Conservation (phyloP, 2,113 vertebrate genomes). For the Ailurus styani region DNA sequence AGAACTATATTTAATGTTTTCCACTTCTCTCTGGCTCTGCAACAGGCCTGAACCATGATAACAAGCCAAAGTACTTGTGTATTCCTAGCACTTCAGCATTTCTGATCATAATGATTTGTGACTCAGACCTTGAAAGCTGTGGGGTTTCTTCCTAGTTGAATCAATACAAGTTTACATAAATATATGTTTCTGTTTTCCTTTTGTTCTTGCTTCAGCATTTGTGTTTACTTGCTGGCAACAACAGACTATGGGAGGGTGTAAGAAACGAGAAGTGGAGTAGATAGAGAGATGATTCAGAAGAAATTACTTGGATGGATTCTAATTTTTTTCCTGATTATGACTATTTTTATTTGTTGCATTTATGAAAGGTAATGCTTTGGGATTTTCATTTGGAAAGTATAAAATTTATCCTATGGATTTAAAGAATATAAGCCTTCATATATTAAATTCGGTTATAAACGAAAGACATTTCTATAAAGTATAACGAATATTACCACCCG, state of each 20-base stretch:
- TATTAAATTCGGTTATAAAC: neutral
- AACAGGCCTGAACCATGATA: neutral
- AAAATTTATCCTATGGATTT: constrained; percentile 16
- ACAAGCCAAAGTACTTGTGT: neutral
- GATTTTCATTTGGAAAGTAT: constrained; percentile 42
- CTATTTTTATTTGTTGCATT: neutral
- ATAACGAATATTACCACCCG: neutral
- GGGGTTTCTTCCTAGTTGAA: constrained; percentile 71
- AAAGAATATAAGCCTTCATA: neutral
- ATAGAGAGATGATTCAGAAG: constrained; percentile 30
- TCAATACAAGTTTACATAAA: constrained; percentile 84
- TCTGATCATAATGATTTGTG: constrained; percentile 75
- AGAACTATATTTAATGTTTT: constrained; percentile 25
- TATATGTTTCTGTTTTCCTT: constrained; percentile 78
- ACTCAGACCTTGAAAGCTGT: constrained; percentile 66
- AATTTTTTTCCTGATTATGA: constrained; percentile 26
- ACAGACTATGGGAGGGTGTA: neutral
- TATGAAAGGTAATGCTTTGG: neutral
- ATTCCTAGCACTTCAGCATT: constrained; percentile 58
- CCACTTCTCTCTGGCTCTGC: constrained; percentile 44
- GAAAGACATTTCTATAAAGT: neutral
- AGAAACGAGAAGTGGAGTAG: neutral
- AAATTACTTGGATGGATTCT: constrained; percentile 35
- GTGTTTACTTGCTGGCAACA: constrained; percentile 41
- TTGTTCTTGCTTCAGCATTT: constrained; percentile 73